These are phyloP conservation scores for Cerastis rubricosa DNA, from an alignment of 2,888 invertebrate genomes.

Conservation along the genomic window DNA sequence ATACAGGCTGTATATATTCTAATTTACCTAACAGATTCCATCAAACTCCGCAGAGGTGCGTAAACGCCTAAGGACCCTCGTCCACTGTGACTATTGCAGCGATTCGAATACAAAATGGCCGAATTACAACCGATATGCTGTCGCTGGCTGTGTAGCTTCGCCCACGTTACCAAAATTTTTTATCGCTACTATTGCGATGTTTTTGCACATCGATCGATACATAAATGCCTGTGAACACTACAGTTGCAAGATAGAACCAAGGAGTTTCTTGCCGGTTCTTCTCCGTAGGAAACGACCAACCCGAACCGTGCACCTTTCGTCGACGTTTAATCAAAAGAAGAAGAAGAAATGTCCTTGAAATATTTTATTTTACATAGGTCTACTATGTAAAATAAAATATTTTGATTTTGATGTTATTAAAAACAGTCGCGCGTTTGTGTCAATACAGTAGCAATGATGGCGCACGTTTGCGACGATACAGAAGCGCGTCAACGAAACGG, in stretches of 20 bases:
- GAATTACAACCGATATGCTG: too few species aligned
- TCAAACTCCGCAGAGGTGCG: constrained; percentile 42
- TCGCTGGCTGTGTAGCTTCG: neutral
- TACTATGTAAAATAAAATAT: too few species aligned
- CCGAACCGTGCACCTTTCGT: too few species aligned
- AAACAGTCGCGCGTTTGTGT: neutral
- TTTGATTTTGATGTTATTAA: too few species aligned
- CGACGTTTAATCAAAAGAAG: too few species aligned
- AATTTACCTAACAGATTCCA: constrained; percentile 45
- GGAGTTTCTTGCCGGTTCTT: too few species aligned
- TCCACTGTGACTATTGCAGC: neutral
- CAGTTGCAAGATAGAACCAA: neutral
- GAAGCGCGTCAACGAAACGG: neutral
- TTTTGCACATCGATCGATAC: neutral
- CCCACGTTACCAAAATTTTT: neutral
- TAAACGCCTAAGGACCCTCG: constrained; percentile 35
- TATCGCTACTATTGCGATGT: neutral
- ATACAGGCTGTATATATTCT: constrained; percentile 25
- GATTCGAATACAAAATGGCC: neutral
- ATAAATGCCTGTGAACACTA: neutral
- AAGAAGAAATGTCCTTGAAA: too few species aligned
- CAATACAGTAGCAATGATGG: neutral
- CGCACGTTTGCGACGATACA: neutral
- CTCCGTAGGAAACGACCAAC: too few species aligned
- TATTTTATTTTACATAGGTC: too few species aligned